A percentile compares a stretch with the other conserved stretches of the same genome.
These are phyloP conservation scores for Metopia argyrocephala DNA, from an alignment of 2,888 invertebrate genomes.

Conservation along the genomic window DNA sequence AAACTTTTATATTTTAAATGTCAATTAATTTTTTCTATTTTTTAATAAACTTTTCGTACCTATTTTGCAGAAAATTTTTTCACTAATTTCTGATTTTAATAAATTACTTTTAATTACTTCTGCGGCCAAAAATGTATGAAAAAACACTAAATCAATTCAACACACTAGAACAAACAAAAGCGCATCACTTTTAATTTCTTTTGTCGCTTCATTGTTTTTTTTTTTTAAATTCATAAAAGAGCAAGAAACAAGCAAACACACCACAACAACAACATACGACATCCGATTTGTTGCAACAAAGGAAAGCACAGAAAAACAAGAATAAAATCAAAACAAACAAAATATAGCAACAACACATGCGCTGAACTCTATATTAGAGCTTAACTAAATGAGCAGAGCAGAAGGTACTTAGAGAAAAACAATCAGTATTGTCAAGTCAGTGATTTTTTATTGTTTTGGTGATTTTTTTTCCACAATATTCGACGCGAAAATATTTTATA, in stretches of 20 bases:
- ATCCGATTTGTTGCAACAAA: not conserved
- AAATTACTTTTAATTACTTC: too few species aligned
- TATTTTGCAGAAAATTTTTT: constrained; percentile 34
- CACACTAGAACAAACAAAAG: constrained; percentile 31
- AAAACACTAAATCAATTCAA: not conserved
- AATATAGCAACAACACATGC: constrained; percentile 50
- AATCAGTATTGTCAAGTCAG: not conserved
- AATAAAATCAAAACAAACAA: constrained; percentile 18
- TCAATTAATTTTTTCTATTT: constrained; percentile 4
- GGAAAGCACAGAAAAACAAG: constrained; percentile 19
- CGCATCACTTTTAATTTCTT: constrained; percentile 34
- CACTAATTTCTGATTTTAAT: too few species aligned
- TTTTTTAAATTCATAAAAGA: not conserved
- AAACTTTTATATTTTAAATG: too few species aligned
- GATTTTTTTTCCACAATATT: too few species aligned
- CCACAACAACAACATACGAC: not conserved
- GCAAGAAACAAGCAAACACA: constrained; percentile 28
- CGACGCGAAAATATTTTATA: too few species aligned
- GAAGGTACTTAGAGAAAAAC: not conserved
- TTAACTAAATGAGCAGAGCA: constrained; percentile 9
- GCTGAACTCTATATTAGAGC: constrained; percentile 19
- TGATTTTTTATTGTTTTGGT: too few species aligned
- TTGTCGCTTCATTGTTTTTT: not conserved
- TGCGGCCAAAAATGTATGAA: constrained; percentile 19
- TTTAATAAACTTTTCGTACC: too few species aligned